phyloP scores from a whole-genome alignment of 1,140 invertebrate species.

The Aphelenchoides besseyi region DNA sequence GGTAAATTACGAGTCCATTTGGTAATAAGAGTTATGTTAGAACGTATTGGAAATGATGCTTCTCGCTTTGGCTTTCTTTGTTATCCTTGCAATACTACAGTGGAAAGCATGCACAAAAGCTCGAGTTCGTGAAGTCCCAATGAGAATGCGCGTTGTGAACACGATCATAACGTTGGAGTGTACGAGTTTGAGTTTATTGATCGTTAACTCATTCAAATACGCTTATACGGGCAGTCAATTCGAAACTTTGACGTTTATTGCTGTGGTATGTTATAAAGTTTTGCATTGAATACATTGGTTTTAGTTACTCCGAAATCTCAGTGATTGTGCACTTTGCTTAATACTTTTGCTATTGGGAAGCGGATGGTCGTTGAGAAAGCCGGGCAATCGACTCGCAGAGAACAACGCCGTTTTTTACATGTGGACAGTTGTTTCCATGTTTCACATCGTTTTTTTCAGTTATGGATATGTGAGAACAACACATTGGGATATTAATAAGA shows the following conservation, averaged over 20 bases:
- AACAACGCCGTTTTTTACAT: constrained; percentile 76
- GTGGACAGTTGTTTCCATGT: constrained; percentile 85
- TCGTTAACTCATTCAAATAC: constrained; percentile 83
- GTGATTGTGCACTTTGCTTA: constrained; percentile 68
- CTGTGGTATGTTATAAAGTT: constrained; percentile 81
- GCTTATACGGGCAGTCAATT: constrained; percentile 82
- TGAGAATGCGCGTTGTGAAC: constrained; percentile 76
- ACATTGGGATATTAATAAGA: background rate
- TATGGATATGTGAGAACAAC: constrained; percentile 81
- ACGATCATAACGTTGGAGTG: constrained; percentile 80
- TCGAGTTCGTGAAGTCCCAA: constrained; percentile 70
- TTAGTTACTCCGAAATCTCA: constrained; percentile 27
- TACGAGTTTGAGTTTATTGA: constrained; percentile 77
- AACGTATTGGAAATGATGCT: constrained; percentile 87
- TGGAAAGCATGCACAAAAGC: constrained; percentile 81
- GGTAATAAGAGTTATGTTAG: constrained; percentile 54
- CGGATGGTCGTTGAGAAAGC: constrained; percentile 85
- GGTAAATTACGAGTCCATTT: constrained; percentile 58
- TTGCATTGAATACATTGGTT: constrained; percentile 70
- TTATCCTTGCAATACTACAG: constrained; percentile 80
- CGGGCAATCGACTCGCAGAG: constrained; percentile 72
- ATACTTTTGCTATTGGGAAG: constrained; percentile 86
- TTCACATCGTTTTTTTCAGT: constrained; percentile 85
- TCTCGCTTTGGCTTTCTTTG: constrained; percentile 80
- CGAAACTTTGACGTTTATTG: constrained; percentile 74